Evolutionary conservation across 2,113 vertebrate species (phyloP), one percentile per base, ranked within the genome.

Genomic region (Manacus vitellinus): DNA sequence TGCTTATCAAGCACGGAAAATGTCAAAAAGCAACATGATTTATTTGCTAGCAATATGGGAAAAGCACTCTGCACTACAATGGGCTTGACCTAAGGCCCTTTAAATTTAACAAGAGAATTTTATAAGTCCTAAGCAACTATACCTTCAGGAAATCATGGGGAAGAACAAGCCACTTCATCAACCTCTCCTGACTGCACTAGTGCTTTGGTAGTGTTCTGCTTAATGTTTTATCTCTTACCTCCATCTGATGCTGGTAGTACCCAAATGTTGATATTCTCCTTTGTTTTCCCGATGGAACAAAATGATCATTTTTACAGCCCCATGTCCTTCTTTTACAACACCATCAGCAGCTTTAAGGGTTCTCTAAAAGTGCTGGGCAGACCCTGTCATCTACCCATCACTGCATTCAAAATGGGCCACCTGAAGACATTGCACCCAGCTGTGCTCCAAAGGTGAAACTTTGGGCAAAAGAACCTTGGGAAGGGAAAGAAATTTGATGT

Each of bases 1-100:
- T 35, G 39, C 76, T 90, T 90, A 92, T 65, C 1, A 1, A 88
- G 54, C 55, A n/a, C 16, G 65, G 66, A 72, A 94, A 88, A 93
- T 91, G 79, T 94, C 90, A 93, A 92, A 96, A 94, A 84, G 28
- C 56, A 67, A 49, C 44, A 61, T 35, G 72, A 91, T 94, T 95
- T 96, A 85, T 93, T 93, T 94, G 72, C 65, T 56, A 65, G 65
- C 76, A 94, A 37, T 54, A 88, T 0, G 12, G 47, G 59, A 90
- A 89, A 92, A 25, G n/a, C 22, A 49, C n/a, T 95, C 35, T 86
- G 37, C 17, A n/a, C 56, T 71, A 12, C 12, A 23, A 19, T 19
- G n/a, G 49, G 47, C 63, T 92, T 89, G 72, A 90, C 65, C 85
- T 52, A 59, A 78, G 41, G 85, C 33, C 37, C 56, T 94, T 95